phyloP scores from a whole-genome alignment of 2,113 vertebrate genomes.

The Quiscalus mexicanus region DNA sequence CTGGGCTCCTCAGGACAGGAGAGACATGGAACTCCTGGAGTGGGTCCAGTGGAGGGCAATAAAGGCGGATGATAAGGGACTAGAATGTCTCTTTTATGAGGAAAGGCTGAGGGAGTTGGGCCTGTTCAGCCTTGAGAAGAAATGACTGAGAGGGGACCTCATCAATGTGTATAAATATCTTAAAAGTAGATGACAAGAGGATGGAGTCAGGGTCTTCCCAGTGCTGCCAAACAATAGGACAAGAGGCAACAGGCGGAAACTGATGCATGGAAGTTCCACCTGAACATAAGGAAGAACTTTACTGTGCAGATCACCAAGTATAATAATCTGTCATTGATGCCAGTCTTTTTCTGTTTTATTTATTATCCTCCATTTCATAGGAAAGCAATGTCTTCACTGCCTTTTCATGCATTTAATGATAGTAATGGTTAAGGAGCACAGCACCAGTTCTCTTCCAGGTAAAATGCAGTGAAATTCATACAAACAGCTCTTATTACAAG shows the following conservation, averaged over 20 bases:
- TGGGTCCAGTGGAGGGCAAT: neutral
- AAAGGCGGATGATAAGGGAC: neutral
- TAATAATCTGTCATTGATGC: neutral
- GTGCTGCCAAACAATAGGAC: neutral
- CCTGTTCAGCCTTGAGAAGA: neutral
- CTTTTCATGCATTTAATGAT: neutral
- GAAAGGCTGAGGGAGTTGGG: neutral
- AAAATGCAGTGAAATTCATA: neutral
- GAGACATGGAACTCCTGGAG: neutral
- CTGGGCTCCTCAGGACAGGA: neutral
- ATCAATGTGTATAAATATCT: neutral
- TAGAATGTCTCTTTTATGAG: neutral
- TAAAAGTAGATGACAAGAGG: neutral
- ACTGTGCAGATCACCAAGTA: neutral
- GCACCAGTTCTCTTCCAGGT: neutral
- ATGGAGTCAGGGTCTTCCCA: neutral
- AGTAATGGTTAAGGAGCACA: neutral
- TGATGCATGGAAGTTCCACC: neutral
- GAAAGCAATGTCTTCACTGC: neutral
- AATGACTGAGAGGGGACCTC: rapidly evolving
- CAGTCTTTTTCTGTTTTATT: neutral
- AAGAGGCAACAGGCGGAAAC: neutral
- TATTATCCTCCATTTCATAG: neutral
- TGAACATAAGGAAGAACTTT: neutral
- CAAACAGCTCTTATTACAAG: neutral